Evolutionary conservation across 2,113 vertebrate species (phyloP).

Genomic region (Catharus bicknelli): DNA sequence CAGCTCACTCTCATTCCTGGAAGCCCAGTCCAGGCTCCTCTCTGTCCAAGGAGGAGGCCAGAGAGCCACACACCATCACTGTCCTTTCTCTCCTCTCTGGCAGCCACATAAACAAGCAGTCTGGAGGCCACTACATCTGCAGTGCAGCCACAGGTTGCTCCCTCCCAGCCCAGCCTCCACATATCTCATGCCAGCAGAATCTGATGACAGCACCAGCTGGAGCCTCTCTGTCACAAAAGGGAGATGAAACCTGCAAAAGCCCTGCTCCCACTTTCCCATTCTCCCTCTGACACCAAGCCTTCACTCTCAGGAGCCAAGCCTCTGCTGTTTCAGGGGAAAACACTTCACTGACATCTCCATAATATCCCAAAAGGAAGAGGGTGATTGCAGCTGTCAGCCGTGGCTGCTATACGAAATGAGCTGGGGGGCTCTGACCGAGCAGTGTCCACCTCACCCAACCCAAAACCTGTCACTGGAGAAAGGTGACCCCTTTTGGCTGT

Average conservation of each 20-base stretch:
- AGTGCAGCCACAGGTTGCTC: neutral
- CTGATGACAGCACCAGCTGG: neutral
- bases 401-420: fast-evolving
- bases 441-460: neutral
- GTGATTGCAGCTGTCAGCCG: neutral
- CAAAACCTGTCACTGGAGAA: neutral
- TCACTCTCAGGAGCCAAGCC: neutral
- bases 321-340: neutral
- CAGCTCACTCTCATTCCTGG: neutral
- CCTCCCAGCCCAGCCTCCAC: neutral
- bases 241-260: neutral
- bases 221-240: neutral
- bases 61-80: neutral
- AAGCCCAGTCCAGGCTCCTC: neutral
- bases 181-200: neutral
- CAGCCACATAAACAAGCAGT: neutral
- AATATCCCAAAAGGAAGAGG: neutral
- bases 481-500: neutral
- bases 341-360: neutral
- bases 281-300: neutral
- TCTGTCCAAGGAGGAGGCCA: neutral
- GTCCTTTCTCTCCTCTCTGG: neutral
- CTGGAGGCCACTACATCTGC: neutral
- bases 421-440: neutral
- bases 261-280: neutral